phyloP scores from a whole-genome alignment of 2,797 vertebrate genomes.

The Xenentodon cancila region DNA sequence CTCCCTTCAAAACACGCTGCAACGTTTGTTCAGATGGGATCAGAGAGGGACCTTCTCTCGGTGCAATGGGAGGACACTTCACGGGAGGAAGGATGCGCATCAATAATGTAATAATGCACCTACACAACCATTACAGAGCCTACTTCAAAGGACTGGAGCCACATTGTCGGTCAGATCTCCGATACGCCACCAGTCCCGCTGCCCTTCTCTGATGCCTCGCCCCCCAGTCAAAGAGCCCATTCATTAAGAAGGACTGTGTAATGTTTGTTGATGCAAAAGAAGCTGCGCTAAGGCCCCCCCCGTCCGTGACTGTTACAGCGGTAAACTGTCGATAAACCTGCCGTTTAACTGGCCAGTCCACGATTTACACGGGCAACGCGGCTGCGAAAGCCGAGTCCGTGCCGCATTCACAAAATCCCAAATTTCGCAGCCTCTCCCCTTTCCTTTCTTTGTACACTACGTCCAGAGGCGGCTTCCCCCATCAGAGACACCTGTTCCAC shows the following conservation, averaged over 20 bases:
- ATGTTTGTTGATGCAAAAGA: slow-evolving; percentile 58
- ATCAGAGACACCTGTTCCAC: slow-evolving; percentile 67
- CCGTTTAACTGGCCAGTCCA: not conserved
- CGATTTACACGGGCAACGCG: not conserved
- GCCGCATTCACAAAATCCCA: slow-evolving; percentile 42
- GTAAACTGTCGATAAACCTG: not conserved
- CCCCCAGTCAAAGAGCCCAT: slow-evolving; percentile 36
- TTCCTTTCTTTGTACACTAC: slow-evolving; percentile 77
- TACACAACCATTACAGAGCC: slow-evolving; percentile 29
- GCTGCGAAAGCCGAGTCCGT: slow-evolving; percentile 3
- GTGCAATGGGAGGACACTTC: slow-evolving; percentile 55
- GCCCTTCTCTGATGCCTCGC: not conserved
- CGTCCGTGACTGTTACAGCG: slow-evolving; percentile 1
- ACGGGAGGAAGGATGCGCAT: slow-evolving; percentile 72
- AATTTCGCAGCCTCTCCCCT: slow-evolving; percentile 27
- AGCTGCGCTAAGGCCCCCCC: slow-evolving; percentile 47
- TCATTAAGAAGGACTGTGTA: slow-evolving; percentile 31
- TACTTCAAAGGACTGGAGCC: slow-evolving; percentile 17
- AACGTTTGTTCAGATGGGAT: slow-evolving; percentile 4
- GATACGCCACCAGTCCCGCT: not conserved
- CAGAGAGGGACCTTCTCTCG: slow-evolving; percentile 24
- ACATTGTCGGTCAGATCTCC: slow-evolving; percentile 9
- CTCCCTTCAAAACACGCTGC: slow-evolving; percentile 14
- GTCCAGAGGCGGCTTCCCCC: slow-evolving; percentile 60
- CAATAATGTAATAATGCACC: slow-evolving; percentile 73